These are phyloP conservation scores for Amblyornis subalaris DNA, from an alignment of 2,113 vertebrate species.

Conservation along the genomic window DNA sequence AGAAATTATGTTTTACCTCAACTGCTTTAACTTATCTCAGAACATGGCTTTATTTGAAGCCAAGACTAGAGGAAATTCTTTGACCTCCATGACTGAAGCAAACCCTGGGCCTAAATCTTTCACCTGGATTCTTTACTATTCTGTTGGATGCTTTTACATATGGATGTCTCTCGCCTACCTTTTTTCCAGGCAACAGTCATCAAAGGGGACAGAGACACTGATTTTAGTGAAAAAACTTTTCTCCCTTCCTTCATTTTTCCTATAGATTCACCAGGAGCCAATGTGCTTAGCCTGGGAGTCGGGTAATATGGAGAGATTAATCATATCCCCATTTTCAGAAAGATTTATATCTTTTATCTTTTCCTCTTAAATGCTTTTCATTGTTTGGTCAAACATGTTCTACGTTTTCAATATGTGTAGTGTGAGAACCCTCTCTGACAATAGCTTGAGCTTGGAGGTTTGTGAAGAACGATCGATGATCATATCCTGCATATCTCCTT, in stretches of 20 bases:
- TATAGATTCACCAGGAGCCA: background rate
- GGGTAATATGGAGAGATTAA: background rate
- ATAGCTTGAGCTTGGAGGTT: background rate
- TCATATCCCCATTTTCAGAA: background rate
- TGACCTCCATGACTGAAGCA: background rate
- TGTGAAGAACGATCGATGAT: background rate
- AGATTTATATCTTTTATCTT: background rate
- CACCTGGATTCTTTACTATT: background rate
- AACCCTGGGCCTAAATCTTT: background rate
- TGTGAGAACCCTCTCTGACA: background rate
- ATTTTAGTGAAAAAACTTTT: background rate
- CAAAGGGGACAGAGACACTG: background rate
- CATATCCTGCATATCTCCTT: background rate
- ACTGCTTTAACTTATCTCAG: background rate
- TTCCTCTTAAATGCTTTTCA: background rate
- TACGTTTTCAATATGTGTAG: background rate
- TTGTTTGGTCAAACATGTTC: background rate
- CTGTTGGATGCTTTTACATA: background rate
- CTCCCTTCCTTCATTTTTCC: background rate
- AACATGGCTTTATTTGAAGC: background rate
- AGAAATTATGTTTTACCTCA: background rate
- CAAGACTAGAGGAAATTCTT: background rate
- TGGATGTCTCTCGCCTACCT: background rate
- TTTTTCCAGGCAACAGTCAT: background rate
- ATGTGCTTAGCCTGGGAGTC: background rate